These are phyloP conservation scores for Percina caprodes DNA, from an alignment of 2,113 vertebrate species.

Conservation along the genomic window DNA sequence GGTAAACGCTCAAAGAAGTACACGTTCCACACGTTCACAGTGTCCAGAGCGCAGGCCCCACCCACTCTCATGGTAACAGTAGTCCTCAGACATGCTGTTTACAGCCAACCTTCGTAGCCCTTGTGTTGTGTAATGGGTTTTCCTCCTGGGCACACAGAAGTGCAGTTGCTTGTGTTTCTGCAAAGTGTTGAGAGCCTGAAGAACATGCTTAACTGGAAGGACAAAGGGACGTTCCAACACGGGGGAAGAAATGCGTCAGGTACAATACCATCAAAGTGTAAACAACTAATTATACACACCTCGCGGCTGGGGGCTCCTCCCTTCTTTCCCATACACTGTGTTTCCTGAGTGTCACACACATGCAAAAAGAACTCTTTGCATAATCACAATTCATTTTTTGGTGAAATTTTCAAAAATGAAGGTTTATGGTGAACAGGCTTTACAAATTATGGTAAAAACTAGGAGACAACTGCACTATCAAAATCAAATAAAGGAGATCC, in stretches of 20 bases:
- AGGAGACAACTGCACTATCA: background rate
- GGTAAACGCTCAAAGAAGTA: slow-evolving; percentile 12
- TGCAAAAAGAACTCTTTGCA: background rate
- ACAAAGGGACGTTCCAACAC: background rate
- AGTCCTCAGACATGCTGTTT: slow-evolving; percentile 5
- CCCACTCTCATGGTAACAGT: background rate
- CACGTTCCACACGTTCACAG: background rate
- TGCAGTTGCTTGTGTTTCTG: background rate
- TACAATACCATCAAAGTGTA: background rate
- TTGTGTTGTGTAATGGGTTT: slow-evolving; percentile 31
- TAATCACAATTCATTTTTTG: too few species aligned
- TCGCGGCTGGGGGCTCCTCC: too few species aligned
- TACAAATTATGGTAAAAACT: too few species aligned
- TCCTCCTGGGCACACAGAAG: background rate
- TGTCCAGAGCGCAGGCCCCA: background rate
- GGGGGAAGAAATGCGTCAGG: background rate
- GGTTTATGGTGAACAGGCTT: too few species aligned
- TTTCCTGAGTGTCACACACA: background rate
- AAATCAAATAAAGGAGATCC: too few species aligned
- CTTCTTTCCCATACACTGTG: too few species aligned
- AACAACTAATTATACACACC: too few species aligned
- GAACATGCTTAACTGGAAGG: background rate
- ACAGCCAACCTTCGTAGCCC: background rate
- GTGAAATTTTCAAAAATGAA: too few species aligned
- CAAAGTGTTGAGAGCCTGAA: background rate